Percentiles rank a stretch among this genome's conserved stretches.
phyloP scores from a whole-genome alignment of 2,797 vertebrate genomes.

The Numenius phaeopus region DNA sequence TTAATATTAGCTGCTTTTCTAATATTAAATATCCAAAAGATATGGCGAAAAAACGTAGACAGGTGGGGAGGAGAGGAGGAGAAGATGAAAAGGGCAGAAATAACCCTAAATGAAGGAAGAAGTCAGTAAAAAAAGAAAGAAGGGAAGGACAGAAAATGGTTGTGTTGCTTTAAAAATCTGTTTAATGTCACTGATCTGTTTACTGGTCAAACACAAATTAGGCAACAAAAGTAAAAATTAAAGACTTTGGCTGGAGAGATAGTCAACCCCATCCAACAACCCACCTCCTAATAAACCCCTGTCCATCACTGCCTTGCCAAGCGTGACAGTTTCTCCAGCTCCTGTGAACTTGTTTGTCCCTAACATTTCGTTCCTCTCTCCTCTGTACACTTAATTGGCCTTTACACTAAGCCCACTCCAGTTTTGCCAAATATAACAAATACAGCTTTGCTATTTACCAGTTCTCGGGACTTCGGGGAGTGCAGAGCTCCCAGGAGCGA shows the following conservation, averaged over 20 bases:
- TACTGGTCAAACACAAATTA: neutral
- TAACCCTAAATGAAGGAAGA: neutral
- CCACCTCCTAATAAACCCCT: neutral
- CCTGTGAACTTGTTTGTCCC: neutral
- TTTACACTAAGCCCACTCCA: neutral
- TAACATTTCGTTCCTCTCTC: neutral
- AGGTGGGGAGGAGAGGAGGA: neutral
- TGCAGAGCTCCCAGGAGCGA: neutral
- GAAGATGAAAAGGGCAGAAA: neutral
- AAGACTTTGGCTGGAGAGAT: neutral
- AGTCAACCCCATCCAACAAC: neutral
- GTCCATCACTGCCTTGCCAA: neutral
- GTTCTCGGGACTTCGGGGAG: neutral
- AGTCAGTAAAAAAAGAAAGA: neutral
- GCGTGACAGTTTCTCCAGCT: neutral
- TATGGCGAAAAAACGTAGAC: neutral
- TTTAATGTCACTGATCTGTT: neutral
- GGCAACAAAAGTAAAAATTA: neutral
- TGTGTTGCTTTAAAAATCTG: neutral
- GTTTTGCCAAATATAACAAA: slow-evolving; percentile 1
- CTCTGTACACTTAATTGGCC: slow-evolving; percentile 13
- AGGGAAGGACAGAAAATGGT: neutral
- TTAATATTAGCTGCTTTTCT: neutral
- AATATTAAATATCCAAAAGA: neutral
- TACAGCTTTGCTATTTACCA: slow-evolving; percentile 11